Base-by-base conservation (phyloP, 2,113 vertebrate species). In the Antigone vipio region DNA sequence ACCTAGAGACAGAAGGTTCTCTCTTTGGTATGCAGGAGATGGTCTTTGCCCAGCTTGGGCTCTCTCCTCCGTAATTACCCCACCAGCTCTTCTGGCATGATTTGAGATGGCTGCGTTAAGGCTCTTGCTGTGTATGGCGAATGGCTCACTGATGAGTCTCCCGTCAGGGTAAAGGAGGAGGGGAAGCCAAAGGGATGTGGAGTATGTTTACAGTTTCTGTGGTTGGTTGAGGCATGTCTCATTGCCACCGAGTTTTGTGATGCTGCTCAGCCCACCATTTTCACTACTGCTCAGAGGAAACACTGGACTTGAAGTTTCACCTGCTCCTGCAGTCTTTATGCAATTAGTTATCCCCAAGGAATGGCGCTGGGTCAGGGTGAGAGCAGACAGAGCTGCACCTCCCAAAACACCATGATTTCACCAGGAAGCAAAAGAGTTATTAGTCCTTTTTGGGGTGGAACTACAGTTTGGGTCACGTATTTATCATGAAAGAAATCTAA, bases 121-220 rank as follows among this genome's bases (percentile, higher is more conserved):
- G 59, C 42, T 71, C 13, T 58, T 12, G 34, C 56, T 68, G 15
- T 23, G 1, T 3, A 1, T 18, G 34, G 32, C 34, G 47, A 35
- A n/a, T 23, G 12, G 38, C 68, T 69, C 30, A 7, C 23, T 20
- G 52, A 9, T 11, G 9, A 24, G 11, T 53, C 15, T 94, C 24
- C 56, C 23, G 3, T 26, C 9, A 22, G 52, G n/a, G 18, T 53
- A 12, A 84, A 18, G 16, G 52, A 75, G 40, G 24, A 42, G 10
- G 27, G 38, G 18, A 86, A 69, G n/a, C 32, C 56, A 35, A 42
- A 55, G 74, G 26, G 9, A 3, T 29, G 32, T 32, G 30, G 18
- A 24, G 24, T 0, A 0, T 34, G 8, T 32, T 88, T n/a, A 5
- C 29, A 18, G 0, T 71, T 72, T 27, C 45, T 72, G 6, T 83